phyloP scores from a whole-genome alignment of 2,113 vertebrate genomes.

The Pomatorhinus ruficollis region DNA sequence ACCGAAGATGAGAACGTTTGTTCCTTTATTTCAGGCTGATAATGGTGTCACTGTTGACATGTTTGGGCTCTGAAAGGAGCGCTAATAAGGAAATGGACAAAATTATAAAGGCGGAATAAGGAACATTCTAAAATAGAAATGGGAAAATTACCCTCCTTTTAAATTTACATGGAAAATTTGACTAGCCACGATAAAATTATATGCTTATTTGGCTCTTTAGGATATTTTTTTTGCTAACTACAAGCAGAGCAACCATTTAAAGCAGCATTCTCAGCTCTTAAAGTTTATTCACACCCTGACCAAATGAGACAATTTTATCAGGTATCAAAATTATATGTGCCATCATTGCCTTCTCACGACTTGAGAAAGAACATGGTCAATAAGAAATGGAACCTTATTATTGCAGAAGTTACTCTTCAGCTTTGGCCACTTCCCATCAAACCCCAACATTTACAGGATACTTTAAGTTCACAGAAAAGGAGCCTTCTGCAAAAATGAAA shows the following conservation, averaged over 20 bases:
- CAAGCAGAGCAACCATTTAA: conserved; percentile 51
- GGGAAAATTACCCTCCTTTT: background rate
- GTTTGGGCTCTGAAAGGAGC: conserved; percentile 48
- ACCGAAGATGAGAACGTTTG: background rate
- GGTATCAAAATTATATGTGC: background rate
- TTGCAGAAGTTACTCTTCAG: background rate
- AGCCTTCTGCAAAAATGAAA: background rate
- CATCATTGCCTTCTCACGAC: background rate
- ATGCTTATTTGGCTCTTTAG: conserved; percentile 36
- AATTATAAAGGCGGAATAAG: conserved; percentile 12
- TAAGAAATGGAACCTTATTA: background rate
- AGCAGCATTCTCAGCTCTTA: background rate
- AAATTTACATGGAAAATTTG: conserved; percentile 30
- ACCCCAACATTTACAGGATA: background rate
- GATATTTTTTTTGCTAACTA: conserved; percentile 13
- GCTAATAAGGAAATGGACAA: conserved; percentile 41
- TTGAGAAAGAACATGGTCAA: background rate
- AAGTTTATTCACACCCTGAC: background rate
- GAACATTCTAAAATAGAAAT: conserved; percentile 44
- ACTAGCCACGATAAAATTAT: conserved; percentile 40
- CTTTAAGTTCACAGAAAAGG: background rate
- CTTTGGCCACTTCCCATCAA: background rate
- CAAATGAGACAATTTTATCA: background rate
- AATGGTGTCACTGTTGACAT: conserved; percentile 30
- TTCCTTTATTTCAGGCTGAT: conserved; percentile 32